These are phyloP conservation scores for Sphaerophoria taeniata DNA, from an alignment of 2,888 invertebrate genomes.

Conservation along the genomic window DNA sequence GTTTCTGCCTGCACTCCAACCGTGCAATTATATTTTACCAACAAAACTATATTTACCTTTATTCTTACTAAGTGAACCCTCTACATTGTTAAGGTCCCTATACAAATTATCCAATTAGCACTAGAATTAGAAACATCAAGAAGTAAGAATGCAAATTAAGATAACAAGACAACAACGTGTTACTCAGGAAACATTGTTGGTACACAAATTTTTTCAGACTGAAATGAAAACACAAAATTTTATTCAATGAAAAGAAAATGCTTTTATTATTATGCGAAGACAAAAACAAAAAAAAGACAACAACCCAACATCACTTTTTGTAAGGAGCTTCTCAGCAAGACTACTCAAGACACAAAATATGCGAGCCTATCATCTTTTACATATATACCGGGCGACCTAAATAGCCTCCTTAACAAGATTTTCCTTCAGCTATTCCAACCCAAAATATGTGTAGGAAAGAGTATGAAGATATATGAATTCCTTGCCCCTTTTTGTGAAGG, in stretches of 20 bases:
- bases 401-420: constrained; percentile 18
- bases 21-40: too few species aligned
- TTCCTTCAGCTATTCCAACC: constrained; percentile 27
- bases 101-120: too few species aligned
- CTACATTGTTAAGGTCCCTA: too few species aligned
- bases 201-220: not conserved
- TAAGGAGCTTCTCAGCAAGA: not conserved
- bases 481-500: constrained; percentile 9
- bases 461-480: not conserved
- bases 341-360: not conserved
- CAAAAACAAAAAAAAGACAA: not conserved
- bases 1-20: too few species aligned
- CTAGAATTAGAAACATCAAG: too few species aligned
- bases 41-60: too few species aligned
- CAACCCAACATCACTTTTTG: not conserved
- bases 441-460: not conserved
- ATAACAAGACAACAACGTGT: too few species aligned
- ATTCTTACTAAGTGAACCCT: too few species aligned
- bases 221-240: not conserved
- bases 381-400: not conserved
- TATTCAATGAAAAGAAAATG: not conserved
- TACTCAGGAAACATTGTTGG: too few species aligned
- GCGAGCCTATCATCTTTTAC: not conserved
- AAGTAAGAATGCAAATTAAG: too few species aligned
- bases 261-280: not conserved